Evolutionary conservation across 2,113 vertebrate genomes (phyloP).

Genomic region (Dasyprocta punctata): DNA sequence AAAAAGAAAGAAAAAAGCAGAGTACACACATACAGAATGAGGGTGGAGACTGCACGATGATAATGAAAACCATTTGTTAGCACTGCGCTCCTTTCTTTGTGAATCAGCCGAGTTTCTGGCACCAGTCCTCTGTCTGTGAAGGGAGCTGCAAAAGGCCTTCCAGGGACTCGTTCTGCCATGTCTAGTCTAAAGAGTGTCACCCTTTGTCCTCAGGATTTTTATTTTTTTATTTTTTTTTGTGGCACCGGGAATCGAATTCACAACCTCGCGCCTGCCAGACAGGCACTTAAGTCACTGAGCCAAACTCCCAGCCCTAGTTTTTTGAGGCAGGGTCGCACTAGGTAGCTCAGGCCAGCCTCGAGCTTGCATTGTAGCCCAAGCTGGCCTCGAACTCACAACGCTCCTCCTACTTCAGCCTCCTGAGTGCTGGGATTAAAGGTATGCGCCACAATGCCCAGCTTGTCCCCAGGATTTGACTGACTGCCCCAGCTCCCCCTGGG

Average conservation of each 20-base stretch:
- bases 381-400: too few species aligned
- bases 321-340: too few species aligned
- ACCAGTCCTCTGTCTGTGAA: constrained; percentile 54
- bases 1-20: constrained; percentile 49
- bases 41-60: constrained; percentile 25
- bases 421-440: too few species aligned
- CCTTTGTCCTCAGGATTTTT: neutral
- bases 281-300: too few species aligned
- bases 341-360: too few species aligned
- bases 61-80: constrained; percentile 70
- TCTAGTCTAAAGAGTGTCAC: neutral
- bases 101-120: constrained; percentile 55
- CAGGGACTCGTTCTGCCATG: neutral
- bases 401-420: too few species aligned
- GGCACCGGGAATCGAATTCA: too few species aligned
- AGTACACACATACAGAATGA: constrained; percentile 7
- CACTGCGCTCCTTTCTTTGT: constrained; percentile 8
- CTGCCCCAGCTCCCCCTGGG: neutral
- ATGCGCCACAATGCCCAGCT: too few species aligned
- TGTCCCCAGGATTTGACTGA: neutral
- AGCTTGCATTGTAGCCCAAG: too few species aligned
- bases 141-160: neutral
- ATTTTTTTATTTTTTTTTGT: too few species aligned
- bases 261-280: too few species aligned
- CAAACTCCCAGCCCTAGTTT: too few species aligned